Percentiles rank a stretch among this genome's conserved stretches.
phyloP scores from a whole-genome alignment of 2,113 vertebrate species.

The Merops nubicus region DNA sequence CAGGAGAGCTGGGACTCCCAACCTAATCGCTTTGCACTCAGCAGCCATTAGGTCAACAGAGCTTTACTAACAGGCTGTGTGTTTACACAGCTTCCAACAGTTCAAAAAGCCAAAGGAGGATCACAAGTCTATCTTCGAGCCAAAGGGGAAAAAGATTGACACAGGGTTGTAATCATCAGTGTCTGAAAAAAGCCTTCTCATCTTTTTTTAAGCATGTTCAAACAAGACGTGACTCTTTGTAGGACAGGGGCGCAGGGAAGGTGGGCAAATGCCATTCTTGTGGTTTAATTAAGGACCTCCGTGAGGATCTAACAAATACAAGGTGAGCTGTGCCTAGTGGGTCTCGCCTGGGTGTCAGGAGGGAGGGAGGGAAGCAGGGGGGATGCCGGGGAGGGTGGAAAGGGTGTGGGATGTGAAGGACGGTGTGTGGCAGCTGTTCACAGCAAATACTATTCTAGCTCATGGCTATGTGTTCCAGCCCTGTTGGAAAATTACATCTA shows the following conservation, averaged over 20 bases:
- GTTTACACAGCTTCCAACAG: conserved; percentile 79
- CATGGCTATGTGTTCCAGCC: conserved; percentile 78
- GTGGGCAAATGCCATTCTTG: conserved; percentile 71
- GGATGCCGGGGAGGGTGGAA: background rate
- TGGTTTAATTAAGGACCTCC: conserved; percentile 76
- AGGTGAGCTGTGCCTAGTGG: background rate
- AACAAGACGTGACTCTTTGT: conserved; percentile 71
- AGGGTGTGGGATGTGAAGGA: conserved; percentile 59
- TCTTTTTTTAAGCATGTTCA: conserved; percentile 74
- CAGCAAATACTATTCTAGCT: conserved; percentile 79
- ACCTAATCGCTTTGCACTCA: conserved; percentile 66
- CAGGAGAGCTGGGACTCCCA: conserved; percentile 39
- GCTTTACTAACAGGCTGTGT: conserved; percentile 64
- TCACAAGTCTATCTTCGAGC: conserved; percentile 75
- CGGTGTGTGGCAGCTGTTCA: conserved; percentile 72
- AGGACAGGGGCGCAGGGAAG: conserved; percentile 39
- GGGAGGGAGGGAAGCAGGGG: background rate
- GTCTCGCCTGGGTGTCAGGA: background rate
- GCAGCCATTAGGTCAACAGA: conserved; percentile 73
- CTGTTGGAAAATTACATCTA: conserved; percentile 84
- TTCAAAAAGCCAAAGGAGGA: conserved; percentile 79
- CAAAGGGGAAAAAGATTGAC: conserved; percentile 67
- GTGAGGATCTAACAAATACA: conserved; percentile 39
- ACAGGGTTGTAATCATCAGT: conserved; percentile 76
- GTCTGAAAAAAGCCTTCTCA: conserved; percentile 66